Percentiles rank a stretch among this genome's conserved stretches.
These are phyloP conservation scores for Gouania willdenowi DNA, from an alignment of 2,797 vertebrate genomes.

Conservation along the genomic window DNA sequence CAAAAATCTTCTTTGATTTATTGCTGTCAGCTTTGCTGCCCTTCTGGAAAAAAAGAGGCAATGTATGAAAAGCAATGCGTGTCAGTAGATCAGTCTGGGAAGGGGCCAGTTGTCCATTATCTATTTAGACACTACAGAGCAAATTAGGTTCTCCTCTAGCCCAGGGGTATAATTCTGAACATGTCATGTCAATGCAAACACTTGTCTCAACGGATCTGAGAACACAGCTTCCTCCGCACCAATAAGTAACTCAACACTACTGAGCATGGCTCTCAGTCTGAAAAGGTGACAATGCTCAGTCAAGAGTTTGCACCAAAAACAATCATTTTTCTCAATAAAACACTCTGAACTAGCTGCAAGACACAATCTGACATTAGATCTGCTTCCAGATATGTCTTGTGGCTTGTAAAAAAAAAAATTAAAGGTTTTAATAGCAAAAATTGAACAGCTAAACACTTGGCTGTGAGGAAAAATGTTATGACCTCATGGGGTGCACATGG, in stretches of 20 bases:
- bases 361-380: slow-evolving; percentile 17
- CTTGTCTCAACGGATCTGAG: slow-evolving; percentile 62
- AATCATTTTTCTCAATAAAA: slow-evolving; percentile 39
- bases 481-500: slow-evolving; percentile 25
- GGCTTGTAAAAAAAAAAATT: slow-evolving; percentile 26
- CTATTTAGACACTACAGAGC: slow-evolving; percentile 64
- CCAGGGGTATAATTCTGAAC: slow-evolving; percentile 71
- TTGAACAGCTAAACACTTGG: slow-evolving; percentile 7
- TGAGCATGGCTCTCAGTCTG: slow-evolving; percentile 22
- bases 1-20: slow-evolving; percentile 99
- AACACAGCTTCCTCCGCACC: slow-evolving; percentile 40
- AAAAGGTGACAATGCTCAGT: slow-evolving; percentile 35
- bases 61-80: slow-evolving; percentile 60
- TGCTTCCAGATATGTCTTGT: slow-evolving; percentile 19
- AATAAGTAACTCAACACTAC: slow-evolving; percentile 2
- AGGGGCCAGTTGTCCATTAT: slow-evolving; percentile 59
- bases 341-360: slow-evolving; percentile 14
- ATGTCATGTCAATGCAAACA: slow-evolving; percentile 73
- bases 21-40: slow-evolving; percentile 96
- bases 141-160: slow-evolving; percentile 65
- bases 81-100: slow-evolving; percentile 50
- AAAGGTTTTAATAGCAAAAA: slow-evolving; percentile 17
- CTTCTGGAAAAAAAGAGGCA: slow-evolving; percentile 86
- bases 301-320: slow-evolving; percentile 31
- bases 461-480: slow-evolving; percentile 19